phyloP scores from a whole-genome alignment of 2,113 vertebrate genomes.

The rabbit (Oryctolagus cuniculus) region mOryCun1.1 NC_091439.1:11655001-11655500 shows the following conservation, averaged over 20 bases:
- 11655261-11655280: constrained; percentile 73
- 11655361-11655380: constrained; percentile 86
- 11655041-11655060: constrained; percentile 24
- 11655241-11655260: constrained; percentile 79
- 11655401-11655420: constrained; percentile 89
- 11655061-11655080: constrained; percentile 48
- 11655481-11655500: constrained; percentile 84
- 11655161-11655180: constrained; percentile 79
- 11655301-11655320: constrained; percentile 68
- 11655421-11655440: constrained; percentile 88
- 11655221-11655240: constrained; percentile 66
- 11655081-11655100: constrained; percentile 68
- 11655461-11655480: constrained; percentile 84
- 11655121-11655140: constrained; percentile 81
- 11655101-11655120: background rate
- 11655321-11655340: constrained; percentile 87
- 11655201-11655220: constrained; percentile 63
- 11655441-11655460: constrained; percentile 86
- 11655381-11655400: constrained; percentile 85
- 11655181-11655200: constrained; percentile 81
- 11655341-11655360: constrained; percentile 86
- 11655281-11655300: constrained; percentile 47
- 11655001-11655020: constrained; percentile 63
- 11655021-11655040: constrained; percentile 50
- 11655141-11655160: constrained; percentile 81